Evolutionary conservation across 2,113 vertebrate genomes (phyloP).

Genomic region (Alethe diademata): DNA sequence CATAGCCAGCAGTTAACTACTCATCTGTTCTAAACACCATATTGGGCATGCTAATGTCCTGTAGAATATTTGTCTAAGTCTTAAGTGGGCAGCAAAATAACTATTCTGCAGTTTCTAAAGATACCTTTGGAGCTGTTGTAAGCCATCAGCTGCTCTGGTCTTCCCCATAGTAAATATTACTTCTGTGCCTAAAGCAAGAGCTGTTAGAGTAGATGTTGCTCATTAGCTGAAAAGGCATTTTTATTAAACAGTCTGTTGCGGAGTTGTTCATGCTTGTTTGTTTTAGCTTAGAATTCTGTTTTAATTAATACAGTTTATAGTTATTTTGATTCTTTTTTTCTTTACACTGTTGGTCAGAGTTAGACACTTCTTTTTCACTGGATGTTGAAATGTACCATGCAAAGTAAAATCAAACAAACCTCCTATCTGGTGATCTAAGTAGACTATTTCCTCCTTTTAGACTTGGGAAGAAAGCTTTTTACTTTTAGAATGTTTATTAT

Average conservation of each 20-base stretch:
- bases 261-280: background rate
- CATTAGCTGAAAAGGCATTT: background rate
- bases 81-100: background rate
- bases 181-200: background rate
- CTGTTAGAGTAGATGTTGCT: background rate
- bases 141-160: background rate
- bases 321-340: background rate
- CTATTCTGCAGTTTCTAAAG: background rate
- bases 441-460: background rate
- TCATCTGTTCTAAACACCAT: background rate
- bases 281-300: background rate
- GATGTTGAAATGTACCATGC: background rate
- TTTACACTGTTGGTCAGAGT: background rate
- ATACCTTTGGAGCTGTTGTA: background rate
- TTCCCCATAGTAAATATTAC: background rate
- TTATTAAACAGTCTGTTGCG: accelerated
- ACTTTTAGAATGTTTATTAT: background rate
- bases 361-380: background rate
- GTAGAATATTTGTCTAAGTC: background rate
- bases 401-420: background rate
- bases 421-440: background rate
- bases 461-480: background rate
- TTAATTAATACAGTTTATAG: background rate
- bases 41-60: background rate
- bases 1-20: background rate